These are phyloP conservation scores for Oxyruncus cristatus DNA, from an alignment of 2,113 vertebrate genomes.

Conservation along the genomic window DNA sequence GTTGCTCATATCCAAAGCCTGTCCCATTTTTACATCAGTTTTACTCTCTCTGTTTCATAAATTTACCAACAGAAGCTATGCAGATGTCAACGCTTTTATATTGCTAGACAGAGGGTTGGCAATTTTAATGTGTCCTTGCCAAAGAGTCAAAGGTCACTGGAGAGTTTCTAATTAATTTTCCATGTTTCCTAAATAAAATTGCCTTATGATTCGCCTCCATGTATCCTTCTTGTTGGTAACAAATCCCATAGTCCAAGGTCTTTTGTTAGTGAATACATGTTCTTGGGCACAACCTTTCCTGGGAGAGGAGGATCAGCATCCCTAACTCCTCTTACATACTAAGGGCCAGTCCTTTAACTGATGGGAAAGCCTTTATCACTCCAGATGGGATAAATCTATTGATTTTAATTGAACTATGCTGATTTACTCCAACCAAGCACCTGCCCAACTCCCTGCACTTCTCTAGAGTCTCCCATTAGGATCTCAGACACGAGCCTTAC, in stretches of 20 bases:
- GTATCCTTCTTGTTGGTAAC: background rate
- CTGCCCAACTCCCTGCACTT: background rate
- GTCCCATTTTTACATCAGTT: background rate
- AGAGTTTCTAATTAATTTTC: background rate
- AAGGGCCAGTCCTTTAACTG: background rate
- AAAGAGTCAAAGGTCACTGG: background rate
- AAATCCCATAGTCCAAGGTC: background rate
- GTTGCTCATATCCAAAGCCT: background rate
- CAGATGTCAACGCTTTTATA: background rate
- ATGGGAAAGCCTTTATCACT: background rate
- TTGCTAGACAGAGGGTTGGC: background rate
- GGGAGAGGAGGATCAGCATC: background rate
- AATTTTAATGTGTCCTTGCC: conserved; percentile 12
- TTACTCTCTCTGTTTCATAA: background rate
- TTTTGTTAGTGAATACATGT: background rate
- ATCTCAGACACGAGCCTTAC: background rate
- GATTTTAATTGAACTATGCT: conserved; percentile 9
- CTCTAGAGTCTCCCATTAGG: background rate
- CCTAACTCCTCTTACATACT: background rate
- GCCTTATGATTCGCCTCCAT: background rate
- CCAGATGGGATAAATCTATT: conserved; percentile 20
- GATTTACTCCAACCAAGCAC: conserved; percentile 23
- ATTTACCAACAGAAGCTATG: conserved; percentile 21
- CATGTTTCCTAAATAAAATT: background rate
- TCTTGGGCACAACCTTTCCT: background rate